A percentile compares a stretch with the other conserved stretches of the same genome.
These are phyloP conservation scores for Ophioninae sp. DNA, from an alignment of 2,888 invertebrate genomes.

Conservation along the genomic window DNA sequence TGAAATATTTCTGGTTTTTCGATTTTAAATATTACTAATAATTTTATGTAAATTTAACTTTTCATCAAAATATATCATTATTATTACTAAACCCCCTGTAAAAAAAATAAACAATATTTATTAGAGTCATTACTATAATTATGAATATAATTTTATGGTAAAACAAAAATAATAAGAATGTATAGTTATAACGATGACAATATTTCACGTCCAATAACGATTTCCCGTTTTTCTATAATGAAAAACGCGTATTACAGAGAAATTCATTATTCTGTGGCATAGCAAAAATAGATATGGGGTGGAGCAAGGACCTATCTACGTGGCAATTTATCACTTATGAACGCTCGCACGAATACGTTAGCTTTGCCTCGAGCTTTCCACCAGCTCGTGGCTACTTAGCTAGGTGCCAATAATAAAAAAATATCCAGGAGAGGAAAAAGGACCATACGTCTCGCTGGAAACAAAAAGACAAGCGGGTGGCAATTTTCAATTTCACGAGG, in stretches of 20 bases:
- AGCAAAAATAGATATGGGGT: constrained; percentile 44
- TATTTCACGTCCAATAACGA: neutral
- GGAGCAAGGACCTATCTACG: constrained; percentile 51
- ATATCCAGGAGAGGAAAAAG: neutral
- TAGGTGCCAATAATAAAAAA: constrained; percentile 58
- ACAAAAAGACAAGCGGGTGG: neutral
- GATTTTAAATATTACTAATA: too few species aligned
- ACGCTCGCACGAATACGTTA: constrained; percentile 41
- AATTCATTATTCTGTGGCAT: constrained; percentile 12
- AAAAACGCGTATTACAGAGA: neutral
- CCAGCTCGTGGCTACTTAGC: constrained; percentile 41
- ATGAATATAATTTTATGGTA: too few species aligned
- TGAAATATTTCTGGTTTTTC: too few species aligned
- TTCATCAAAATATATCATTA: too few species aligned
- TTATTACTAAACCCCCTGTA: too few species aligned
- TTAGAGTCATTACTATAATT: neutral
- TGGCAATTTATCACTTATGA: constrained; percentile 56
- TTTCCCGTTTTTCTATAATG: neutral
- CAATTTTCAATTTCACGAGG: constrained; percentile 64
- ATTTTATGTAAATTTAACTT: too few species aligned
- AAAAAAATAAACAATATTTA: neutral
- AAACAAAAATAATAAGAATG: too few species aligned
- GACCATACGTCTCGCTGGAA: neutral
- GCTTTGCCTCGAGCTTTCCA: constrained; percentile 25
- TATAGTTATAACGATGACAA: neutral